A percentile compares a stretch with the other conserved stretches of the same genome.
phyloP scores from a whole-genome alignment of 2,797 vertebrate genomes.

The Sebastiscus tertius region DNA sequence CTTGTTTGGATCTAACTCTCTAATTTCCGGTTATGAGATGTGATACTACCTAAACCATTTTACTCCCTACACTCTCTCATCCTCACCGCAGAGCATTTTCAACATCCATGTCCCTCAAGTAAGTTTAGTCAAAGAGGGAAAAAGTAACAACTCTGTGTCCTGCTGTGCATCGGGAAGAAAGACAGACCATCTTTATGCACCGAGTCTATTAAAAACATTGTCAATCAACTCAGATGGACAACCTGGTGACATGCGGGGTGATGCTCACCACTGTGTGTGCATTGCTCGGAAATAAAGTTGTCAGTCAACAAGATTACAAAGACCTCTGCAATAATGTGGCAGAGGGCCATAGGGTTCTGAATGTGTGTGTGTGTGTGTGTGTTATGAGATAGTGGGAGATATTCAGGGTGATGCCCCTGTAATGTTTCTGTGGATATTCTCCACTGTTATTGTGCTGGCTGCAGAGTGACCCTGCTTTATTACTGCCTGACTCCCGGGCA shows the following conservation, averaged over 20 bases:
- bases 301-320: constrained; percentile 68
- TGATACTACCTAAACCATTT: not conserved
- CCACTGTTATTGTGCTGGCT: constrained; percentile 41
- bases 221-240: constrained; percentile 37
- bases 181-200: constrained; percentile 17
- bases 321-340: constrained; percentile 29
- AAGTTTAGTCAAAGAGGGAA: not conserved
- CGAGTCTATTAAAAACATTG: constrained; percentile 52
- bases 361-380: not conserved
- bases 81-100: not conserved
- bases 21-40: not conserved
- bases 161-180: not conserved
- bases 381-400: constrained; percentile 30
- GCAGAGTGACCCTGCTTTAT: constrained; percentile 57
- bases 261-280: not conserved
- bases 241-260: constrained; percentile 31
- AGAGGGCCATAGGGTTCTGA: not conserved
- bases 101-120: not conserved
- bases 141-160: not conserved
- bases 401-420: constrained; percentile 45
- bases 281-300: constrained; percentile 63
- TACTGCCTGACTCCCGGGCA: constrained; percentile 13
- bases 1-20: not conserved
- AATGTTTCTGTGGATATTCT: constrained; percentile 58
- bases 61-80: not conserved